Evolutionary conservation across 2,888 invertebrate species (phyloP).

Genomic region (Portevinia maculata): DNA sequence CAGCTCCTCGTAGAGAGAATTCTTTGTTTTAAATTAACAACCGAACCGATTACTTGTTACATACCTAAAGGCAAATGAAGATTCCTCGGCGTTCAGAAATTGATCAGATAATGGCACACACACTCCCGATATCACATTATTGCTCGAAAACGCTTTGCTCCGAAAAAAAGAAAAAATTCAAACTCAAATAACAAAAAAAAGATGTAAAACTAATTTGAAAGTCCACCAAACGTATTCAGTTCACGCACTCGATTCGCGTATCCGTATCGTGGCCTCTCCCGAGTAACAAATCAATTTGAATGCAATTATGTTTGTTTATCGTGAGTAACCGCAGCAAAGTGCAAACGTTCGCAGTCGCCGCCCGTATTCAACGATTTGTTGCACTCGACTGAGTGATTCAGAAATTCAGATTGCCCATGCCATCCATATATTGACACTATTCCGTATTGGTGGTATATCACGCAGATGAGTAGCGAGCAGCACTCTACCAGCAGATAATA

Average conservation of each 20-base stretch:
- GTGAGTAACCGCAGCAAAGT: slow-evolving; percentile 60
- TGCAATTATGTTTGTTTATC: slow-evolving; percentile 58
- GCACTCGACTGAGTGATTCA: slow-evolving; percentile 74
- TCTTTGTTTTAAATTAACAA: slow-evolving; percentile 43
- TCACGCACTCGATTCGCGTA: slow-evolving; percentile 67
- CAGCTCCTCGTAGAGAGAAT: slow-evolving; percentile 11
- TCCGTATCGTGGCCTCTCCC: slow-evolving; percentile 65
- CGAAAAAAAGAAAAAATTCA: slow-evolving; percentile 8
- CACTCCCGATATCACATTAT: slow-evolving; percentile 67
- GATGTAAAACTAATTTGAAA: not conserved
- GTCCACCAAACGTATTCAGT: slow-evolving; percentile 54
- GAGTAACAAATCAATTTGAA: slow-evolving; percentile 74
- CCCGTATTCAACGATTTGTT: slow-evolving; percentile 74
- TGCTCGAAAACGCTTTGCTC: slow-evolving; percentile 38
- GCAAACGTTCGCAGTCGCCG: slow-evolving; percentile 63
- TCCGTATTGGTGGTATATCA: slow-evolving; percentile 73
- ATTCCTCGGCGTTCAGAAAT: slow-evolving; percentile 67
- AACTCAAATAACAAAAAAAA: slow-evolving; percentile 14
- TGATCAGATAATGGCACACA: slow-evolving; percentile 66
- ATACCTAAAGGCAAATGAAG: slow-evolving; percentile 70
- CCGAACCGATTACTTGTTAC: slow-evolving; percentile 43
- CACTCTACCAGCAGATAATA: slow-evolving; percentile 65
- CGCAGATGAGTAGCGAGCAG: slow-evolving; percentile 63
- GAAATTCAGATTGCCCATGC: slow-evolving; percentile 71
- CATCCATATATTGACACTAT: slow-evolving; percentile 68